phyloP scores from a whole-genome alignment of 2,113 vertebrate genomes.

The Dipodomys spectabilis region DNA sequence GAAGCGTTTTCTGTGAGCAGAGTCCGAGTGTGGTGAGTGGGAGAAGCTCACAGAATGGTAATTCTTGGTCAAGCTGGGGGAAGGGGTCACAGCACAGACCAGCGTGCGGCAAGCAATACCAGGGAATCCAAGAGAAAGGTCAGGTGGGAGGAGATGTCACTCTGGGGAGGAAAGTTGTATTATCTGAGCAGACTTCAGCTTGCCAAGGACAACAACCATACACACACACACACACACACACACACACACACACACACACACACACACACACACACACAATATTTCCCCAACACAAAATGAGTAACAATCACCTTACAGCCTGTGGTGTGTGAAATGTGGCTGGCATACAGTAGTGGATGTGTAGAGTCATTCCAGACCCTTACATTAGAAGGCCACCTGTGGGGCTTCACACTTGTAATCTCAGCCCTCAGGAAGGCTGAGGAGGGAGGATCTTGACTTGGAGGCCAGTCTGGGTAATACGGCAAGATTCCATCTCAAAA shows the following conservation, averaged over 20 bases:
- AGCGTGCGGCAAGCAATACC: background rate
- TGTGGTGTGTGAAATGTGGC: background rate
- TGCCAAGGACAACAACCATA: background rate
- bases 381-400: background rate
- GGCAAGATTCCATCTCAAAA: too few relatives aligned
- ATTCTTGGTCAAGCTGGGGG: conserved; percentile 40
- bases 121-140: background rate
- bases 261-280: background rate
- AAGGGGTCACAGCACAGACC: background rate
- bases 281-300: background rate
- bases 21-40: conserved; percentile 27
- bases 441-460: too few relatives aligned
- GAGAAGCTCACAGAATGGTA: background rate
- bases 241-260: too few relatives aligned
- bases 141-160: too few relatives aligned
- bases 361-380: background rate
- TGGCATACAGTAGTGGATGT: background rate
- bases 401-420: too few relatives aligned
- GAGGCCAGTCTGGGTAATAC: too few relatives aligned
- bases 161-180: background rate
- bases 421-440: too few relatives aligned
- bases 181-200: background rate
- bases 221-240: too few relatives aligned
- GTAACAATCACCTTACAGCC: background rate
- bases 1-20: conserved; percentile 53